Percentiles rank a stretch among this genome's conserved stretches.
phyloP scores from a whole-genome alignment of 2,113 vertebrate genomes.

The Notothenia coriiceps region DNA sequence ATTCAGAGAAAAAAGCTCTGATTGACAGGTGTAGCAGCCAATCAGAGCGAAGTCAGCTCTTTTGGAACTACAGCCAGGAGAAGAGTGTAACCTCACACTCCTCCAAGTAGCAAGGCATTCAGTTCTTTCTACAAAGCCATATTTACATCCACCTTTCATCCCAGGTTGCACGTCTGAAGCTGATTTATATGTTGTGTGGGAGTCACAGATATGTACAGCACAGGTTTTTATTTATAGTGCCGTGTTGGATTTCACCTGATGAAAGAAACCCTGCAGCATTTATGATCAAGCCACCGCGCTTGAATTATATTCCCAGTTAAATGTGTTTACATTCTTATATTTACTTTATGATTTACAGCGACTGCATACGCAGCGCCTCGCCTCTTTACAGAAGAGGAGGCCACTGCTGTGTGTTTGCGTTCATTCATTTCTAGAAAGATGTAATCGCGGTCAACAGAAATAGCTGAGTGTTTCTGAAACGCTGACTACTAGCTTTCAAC shows the following conservation, averaged over 20 bases:
- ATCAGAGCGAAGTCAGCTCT: slow-evolving; percentile 3
- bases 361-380: background rate
- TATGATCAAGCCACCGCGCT: background rate
- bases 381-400: background rate
- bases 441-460: background rate
- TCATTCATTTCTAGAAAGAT: background rate
- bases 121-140: background rate
- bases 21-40: slow-evolving; percentile 50
- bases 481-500: background rate
- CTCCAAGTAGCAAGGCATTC: too few species aligned
- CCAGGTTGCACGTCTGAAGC: background rate
- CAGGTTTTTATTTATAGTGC: background rate
- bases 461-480: background rate
- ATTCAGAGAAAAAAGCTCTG: background rate
- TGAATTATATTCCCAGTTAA: slow-evolving; percentile 2
- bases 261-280: background rate
- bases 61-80: too few species aligned
- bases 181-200: background rate
- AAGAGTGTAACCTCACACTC: too few species aligned
- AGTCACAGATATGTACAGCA: background rate
- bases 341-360: slow-evolving; percentile 8
- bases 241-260: background rate
- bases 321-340: slow-evolving; percentile 12
- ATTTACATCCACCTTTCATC: background rate
- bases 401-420: background rate